Base-by-base conservation (phyloP, 2,888 invertebrate species). In the Athalia rosae region DNA sequence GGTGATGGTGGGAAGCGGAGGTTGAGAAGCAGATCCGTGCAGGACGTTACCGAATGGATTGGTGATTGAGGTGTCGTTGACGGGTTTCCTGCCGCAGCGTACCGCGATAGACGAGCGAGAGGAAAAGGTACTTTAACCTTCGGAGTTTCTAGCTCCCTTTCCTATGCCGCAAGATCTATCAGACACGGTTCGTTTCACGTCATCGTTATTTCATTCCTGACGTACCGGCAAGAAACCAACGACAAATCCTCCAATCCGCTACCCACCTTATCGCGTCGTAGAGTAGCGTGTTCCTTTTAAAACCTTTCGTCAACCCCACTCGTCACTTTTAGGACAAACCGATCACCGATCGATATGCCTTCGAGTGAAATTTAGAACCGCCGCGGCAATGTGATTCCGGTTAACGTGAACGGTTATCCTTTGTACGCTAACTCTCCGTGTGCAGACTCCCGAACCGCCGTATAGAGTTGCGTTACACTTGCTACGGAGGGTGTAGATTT, bases 51-150 rank as follows among this genome's bases (percentile, higher is more conserved):
- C 43, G 71, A 71, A 71, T 71, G 71, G 71, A 56, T 71, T 45
- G 71, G 71, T 71, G 71, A 71, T 71, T 71, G 71, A 71, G 71
- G 71, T 71, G 71, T 71, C 71, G 71, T 71, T 71, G 71, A 71
- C 71, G 71, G 71, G 13, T 45, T 71, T 58, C 61, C 59, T 13
- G 7, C 61, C 61, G 15, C 71, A 56, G 45, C 6, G 4, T 50
- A 50, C 56, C 48, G 50, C 69, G 43, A 69, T 45, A 5, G 6
- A 28, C 67, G 67, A 67, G 11, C 11, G n/a, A n/a, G 9, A 41
- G 71, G 56, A 71, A 71, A 58, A 45, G 71, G 71, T 58, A 71
- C 71, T 58, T 58, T 71, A 58, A 13, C 66, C 28, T 28, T 28
- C 28, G 28, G 28, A 28, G 28, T 28, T 28, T 28, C 28, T 28